These are phyloP conservation scores for Lophotriccus pileatus DNA, from an alignment of 2,797 vertebrate genomes.

Conservation along the genomic window DNA sequence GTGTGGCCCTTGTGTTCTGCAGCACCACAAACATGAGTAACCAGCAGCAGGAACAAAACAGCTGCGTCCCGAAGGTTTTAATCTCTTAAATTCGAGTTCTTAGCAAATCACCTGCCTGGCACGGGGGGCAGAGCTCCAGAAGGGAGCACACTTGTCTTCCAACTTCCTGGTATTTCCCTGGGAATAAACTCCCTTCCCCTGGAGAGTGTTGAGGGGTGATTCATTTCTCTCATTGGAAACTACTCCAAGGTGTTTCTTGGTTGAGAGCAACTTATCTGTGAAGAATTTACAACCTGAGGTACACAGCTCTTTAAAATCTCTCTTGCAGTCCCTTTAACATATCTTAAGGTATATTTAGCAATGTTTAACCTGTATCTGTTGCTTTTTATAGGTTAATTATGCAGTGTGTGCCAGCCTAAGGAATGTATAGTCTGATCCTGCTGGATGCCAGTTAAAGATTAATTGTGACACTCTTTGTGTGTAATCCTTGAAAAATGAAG, in stretches of 20 bases:
- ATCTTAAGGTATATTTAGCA: neutral
- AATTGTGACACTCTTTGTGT: neutral
- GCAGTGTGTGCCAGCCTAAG: neutral
- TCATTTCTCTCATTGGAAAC: neutral
- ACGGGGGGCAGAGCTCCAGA: neutral
- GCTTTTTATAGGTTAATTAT: constrained; percentile 34
- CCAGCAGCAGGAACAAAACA: neutral
- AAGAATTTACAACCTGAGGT: neutral
- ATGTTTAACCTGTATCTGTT: constrained; percentile 33
- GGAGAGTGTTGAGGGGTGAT: neutral
- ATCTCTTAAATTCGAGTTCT: neutral
- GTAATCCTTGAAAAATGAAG: neutral
- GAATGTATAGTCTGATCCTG: neutral
- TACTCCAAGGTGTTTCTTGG: neutral
- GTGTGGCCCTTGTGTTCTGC: neutral
- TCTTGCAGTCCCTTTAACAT: neutral
- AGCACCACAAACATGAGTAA: neutral
- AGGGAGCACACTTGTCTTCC: neutral
- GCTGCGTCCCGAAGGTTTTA: neutral
- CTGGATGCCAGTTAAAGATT: constrained; percentile 25
- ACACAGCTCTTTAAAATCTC: neutral
- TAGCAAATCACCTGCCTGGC: neutral
- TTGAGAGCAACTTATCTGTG: neutral
- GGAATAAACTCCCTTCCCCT: neutral
- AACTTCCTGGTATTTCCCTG: neutral